Evolutionary conservation across 1,140 invertebrate species (phyloP).

Genomic region (Drosophila nebulosa): DNA sequence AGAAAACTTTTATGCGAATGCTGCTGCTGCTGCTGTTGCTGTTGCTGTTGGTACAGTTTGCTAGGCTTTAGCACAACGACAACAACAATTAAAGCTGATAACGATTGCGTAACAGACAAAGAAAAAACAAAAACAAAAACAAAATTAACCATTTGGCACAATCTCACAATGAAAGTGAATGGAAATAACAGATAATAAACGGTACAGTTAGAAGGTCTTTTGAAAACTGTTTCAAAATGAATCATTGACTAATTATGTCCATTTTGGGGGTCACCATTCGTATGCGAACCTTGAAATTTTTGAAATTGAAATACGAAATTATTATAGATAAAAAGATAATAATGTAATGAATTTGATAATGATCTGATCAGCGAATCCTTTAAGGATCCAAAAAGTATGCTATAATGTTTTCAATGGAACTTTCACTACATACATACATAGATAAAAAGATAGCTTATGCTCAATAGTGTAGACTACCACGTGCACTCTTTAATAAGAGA

Average conservation of each 20-base stretch:
- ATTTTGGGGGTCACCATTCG: too few species aligned
- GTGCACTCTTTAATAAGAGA: neutral
- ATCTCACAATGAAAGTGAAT: conserved; percentile 1
- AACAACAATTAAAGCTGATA: neutral
- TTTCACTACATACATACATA: neutral
- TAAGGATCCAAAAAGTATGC: neutral
- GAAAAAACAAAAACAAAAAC: neutral
- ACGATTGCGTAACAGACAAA: conserved; percentile 5
- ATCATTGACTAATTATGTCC: too few species aligned
- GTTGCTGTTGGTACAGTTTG: conserved; percentile 8
- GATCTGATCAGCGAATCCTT: too few species aligned
- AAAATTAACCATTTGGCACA: neutral
- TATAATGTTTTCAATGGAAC: neutral
- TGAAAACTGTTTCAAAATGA: neutral
- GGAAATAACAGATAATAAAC: neutral
- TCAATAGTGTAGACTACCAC: neutral
- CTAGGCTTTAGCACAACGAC: neutral
- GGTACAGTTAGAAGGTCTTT: neutral
- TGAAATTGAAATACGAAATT: too few species aligned
- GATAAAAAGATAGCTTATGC: neutral
- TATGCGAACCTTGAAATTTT: too few species aligned
- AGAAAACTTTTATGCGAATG: neutral
- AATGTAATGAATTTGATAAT: too few species aligned
- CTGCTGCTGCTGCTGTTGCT: too few species aligned
- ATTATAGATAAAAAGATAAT: too few species aligned